Percentiles rank a stretch among this genome's conserved stretches.
These are phyloP conservation scores for Martes martes DNA, from an alignment of 2,113 vertebrate species.

Conservation along the genomic window DNA sequence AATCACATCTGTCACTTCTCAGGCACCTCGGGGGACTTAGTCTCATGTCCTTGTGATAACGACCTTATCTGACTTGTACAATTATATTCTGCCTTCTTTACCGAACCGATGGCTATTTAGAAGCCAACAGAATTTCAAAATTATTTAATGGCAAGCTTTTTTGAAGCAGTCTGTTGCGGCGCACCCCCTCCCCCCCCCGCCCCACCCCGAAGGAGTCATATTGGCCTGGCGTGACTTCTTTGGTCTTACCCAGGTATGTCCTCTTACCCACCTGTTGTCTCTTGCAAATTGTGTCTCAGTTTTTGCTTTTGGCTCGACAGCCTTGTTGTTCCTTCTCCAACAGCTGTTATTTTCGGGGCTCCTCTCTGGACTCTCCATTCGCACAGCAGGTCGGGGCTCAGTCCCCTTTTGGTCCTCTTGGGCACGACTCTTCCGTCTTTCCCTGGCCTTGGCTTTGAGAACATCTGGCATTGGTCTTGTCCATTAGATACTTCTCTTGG, in stretches of 20 bases:
- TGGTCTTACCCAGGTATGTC: background rate
- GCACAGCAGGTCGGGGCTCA: accelerated
- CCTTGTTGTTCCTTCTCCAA: background rate
- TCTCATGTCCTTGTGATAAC: background rate
- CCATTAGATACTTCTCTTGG: background rate
- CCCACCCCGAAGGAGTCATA: background rate
- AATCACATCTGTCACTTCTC: background rate
- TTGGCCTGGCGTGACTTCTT: background rate
- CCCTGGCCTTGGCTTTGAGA: background rate
- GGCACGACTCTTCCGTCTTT: accelerated
- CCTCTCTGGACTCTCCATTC: background rate
- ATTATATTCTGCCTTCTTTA: constrained; percentile 12
- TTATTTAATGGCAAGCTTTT: background rate
- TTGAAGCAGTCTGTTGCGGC: background rate
- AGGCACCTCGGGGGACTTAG: background rate
- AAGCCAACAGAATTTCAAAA: background rate
- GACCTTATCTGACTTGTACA: background rate
- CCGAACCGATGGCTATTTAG: background rate
- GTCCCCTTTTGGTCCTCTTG: background rate
- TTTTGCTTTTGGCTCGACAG: background rate
- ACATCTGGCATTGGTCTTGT: background rate
- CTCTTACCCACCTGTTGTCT: background rate
- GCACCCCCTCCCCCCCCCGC: background rate
- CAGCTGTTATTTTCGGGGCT: background rate
- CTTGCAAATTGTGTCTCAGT: background rate